Conservation (phyloP, 2,888 invertebrate genomes). For the Nemurella pictetii region DNA sequence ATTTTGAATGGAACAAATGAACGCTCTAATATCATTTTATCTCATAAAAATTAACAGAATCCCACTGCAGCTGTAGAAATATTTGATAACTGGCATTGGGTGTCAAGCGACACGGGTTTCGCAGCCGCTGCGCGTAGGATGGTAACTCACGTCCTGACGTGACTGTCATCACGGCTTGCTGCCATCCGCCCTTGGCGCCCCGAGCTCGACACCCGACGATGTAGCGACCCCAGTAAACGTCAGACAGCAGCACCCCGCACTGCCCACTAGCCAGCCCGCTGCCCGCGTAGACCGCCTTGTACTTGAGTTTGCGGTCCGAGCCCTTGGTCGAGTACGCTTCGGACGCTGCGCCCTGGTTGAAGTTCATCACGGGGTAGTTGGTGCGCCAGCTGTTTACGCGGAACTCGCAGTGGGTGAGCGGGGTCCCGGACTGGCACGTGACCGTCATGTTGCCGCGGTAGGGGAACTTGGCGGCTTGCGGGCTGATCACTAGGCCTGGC, state of each 20-base stretch:
- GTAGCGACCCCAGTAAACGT: neutral
- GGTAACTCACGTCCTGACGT: neutral
- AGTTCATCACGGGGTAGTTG: neutral
- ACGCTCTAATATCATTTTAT: no score
- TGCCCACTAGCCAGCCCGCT: neutral
- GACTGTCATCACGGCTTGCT: neutral
- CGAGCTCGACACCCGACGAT: conserved; percentile 8
- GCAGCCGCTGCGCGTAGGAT: no score
- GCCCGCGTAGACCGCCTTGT: neutral
- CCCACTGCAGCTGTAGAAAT: no score
- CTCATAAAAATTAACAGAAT: no score
- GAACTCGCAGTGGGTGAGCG: neutral
- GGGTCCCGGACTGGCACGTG: neutral
- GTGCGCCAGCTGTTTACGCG: neutral
- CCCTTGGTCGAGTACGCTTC: neutral
- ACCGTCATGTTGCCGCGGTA: conserved; percentile 1
- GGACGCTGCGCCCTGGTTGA: neutral
- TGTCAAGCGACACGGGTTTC: no score
- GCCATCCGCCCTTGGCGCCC: neutral
- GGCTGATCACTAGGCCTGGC: neutral
- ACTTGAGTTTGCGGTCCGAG: neutral
- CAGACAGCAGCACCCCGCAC: neutral
- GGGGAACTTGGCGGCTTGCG: neutral
- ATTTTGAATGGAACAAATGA: no score
- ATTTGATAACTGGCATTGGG: no score